Evolutionary conservation across 2,888 invertebrate species (phyloP).

Genomic region (Atrina japonica): DNA sequence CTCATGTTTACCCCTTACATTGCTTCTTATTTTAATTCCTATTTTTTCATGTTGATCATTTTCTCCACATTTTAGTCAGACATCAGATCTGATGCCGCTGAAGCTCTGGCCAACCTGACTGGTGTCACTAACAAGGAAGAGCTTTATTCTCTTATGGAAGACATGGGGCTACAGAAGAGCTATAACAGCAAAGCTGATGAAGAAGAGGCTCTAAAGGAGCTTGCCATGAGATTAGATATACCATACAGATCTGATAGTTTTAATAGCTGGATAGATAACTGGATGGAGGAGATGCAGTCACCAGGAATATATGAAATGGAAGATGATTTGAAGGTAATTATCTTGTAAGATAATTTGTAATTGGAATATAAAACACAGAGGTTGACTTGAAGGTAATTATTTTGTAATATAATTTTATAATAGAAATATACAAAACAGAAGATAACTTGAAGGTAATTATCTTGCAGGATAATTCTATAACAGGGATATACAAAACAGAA

Average conservation of each 20-base stretch:
- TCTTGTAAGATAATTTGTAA: too few relatives aligned
- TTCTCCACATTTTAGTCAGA: too few relatives aligned
- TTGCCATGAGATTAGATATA: constrained; percentile 42
- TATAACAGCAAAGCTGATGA: constrained; percentile 58
- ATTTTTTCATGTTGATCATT: too few relatives aligned
- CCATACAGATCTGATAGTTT: constrained; percentile 41
- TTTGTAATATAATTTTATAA: too few relatives aligned
- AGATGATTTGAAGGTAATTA: constrained; percentile 45
- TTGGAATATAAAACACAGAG: too few relatives aligned
- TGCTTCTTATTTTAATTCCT: too few relatives aligned
- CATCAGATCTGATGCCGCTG: constrained; percentile 51
- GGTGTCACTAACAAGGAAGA: constrained; percentile 55
- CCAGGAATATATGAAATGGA: constrained; percentile 48
- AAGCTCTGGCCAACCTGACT: constrained; percentile 50
- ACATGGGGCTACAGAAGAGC: constrained; percentile 42
- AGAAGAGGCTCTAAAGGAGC: constrained; percentile 42
- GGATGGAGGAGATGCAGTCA: constrained; percentile 55
- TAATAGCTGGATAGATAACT: constrained; percentile 53
- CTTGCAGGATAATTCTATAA: too few relatives aligned
- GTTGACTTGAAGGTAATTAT: too few relatives aligned
- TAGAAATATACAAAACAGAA: too few relatives aligned
- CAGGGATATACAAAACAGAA: constrained; percentile 43
- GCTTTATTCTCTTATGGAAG: constrained; percentile 43
- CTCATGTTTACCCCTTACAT: too few relatives aligned
- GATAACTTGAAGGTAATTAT: too few relatives aligned